Base-by-base conservation (phyloP, 2,797 vertebrate species). In the Tadarida brasiliensis region DNA sequence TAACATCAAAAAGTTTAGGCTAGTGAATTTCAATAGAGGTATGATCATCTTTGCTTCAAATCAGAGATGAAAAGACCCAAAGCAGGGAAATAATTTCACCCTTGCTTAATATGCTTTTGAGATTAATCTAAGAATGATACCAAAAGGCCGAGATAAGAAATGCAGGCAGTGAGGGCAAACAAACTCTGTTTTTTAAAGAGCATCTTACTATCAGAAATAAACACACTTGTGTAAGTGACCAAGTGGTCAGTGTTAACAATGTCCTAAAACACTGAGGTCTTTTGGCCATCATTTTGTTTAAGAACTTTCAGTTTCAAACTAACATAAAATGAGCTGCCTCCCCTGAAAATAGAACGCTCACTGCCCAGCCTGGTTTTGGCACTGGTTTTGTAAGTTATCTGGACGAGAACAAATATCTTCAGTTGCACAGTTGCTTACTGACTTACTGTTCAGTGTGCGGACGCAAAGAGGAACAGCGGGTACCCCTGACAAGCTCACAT, bases 61-160 rank as follows among this genome's bases (percentile, higher is more conserved):
- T n/a, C 33, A 68, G 35, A 84, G 24, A 35, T 1, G 28, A 67
- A 82, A 63, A 74, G 57, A 77, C 10, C 2, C 39, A 86, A 80
- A 35, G 61, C 57, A 3, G 85, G 57, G 57, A 74, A 65, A 33
- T 57, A 33, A 83, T 63, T 91, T 85, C 61, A 30, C 7, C 4
- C n/a, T 51, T 30, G 35, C 28, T 84, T 91, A 54, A 26, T 70
- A n/a, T 0, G 1, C 63, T 97, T 87, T 96, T 80, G 97, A 97
- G 94, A 94, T 97, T 98, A 98, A 98, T 98, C 97, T 97, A 93
- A 98, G 98, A 98, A 98, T 97, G 98, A 98, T 98, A 98, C 98
- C 98, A 98, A 98, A 98, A 98, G 98, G 98, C 98, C 96, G 83
- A 95, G 59, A 90, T 95, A 93, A 98, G 98, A 98, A 99, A 97